A percentile compares a stretch with the other conserved stretches of the same genome.
phyloP scores from a whole-genome alignment of 2,797 vertebrate genomes.

The Gymnodraco acuticeps region DNA sequence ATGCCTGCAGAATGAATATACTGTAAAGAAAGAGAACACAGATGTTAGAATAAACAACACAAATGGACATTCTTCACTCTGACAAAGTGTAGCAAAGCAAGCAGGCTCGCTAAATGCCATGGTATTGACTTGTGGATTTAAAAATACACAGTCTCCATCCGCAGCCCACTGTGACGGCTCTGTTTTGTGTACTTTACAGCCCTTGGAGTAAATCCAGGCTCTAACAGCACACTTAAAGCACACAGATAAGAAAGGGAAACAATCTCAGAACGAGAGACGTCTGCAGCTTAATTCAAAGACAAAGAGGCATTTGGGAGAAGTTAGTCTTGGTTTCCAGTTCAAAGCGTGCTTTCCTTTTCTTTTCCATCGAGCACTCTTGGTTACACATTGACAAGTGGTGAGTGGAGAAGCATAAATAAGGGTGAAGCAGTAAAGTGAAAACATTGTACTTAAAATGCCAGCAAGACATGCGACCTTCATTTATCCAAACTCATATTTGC shows the following conservation, averaged over 20 bases:
- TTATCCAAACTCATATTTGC: too few relatives aligned
- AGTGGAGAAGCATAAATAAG: constrained; percentile 11
- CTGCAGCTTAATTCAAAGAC: constrained; percentile 6
- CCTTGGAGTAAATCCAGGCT: neutral
- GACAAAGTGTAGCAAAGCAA: constrained; percentile 3
- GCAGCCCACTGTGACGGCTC: neutral
- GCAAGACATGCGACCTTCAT: neutral
- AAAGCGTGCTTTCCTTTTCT: neutral
- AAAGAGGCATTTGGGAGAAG: neutral
- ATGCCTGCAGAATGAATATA: constrained; percentile 90
- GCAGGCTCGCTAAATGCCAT: neutral
- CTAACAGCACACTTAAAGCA: neutral
- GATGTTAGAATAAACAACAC: neutral
- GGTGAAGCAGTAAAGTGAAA: neutral
- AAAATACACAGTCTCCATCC: constrained; percentile 2
- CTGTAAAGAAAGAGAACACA: constrained; percentile 67
- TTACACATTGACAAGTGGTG: constrained; percentile 45
- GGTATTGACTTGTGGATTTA: neutral
- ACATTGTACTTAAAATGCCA: too few relatives aligned
- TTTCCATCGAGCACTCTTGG: constrained; percentile 18
- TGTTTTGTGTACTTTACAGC: constrained; percentile 19
- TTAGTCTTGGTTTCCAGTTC: constrained; percentile 11
- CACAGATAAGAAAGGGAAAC: neutral
- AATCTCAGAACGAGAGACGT: neutral
- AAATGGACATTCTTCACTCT: neutral